Percentiles rank a stretch among this genome's conserved stretches.
Evolutionary conservation across 2,888 invertebrate species (phyloP).

Genomic region (Chrysomela aeneicollis): DNA sequence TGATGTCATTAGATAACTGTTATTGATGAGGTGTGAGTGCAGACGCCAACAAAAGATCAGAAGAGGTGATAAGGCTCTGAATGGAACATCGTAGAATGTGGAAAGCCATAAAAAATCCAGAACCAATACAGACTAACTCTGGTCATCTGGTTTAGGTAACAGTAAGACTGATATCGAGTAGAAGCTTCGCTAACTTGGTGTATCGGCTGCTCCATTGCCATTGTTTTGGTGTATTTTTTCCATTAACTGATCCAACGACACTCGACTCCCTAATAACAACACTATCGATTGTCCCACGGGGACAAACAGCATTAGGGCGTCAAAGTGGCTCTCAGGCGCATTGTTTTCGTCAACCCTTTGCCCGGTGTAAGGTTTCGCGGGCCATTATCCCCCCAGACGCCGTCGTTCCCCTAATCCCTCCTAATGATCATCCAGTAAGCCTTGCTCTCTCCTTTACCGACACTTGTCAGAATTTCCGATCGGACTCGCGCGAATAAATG

Average conservation of each 20-base stretch:
- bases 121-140: too few species aligned
- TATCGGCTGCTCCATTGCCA: background rate
- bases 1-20: too few species aligned
- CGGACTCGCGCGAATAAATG: slow-evolving; percentile 48
- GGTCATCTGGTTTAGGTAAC: too few species aligned
- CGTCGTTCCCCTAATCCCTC: slow-evolving; percentile 39
- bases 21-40: too few species aligned
- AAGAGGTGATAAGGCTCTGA: too few species aligned
- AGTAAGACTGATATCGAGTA: too few species aligned
- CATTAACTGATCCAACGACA: background rate
- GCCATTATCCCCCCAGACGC: slow-evolving; percentile 23
- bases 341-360: slow-evolving; percentile 54
- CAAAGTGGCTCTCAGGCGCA: slow-evolving; percentile 44
- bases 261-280: slow-evolving; percentile 4
- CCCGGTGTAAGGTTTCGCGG: slow-evolving; percentile 51
- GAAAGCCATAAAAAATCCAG: too few species aligned
- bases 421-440: slow-evolving; percentile 43
- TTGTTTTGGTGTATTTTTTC: background rate
- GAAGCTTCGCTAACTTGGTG: too few species aligned
- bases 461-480: slow-evolving; percentile 45
- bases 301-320: slow-evolving; percentile 44
- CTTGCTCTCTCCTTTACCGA: slow-evolving; percentile 33
- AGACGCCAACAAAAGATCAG: too few species aligned
- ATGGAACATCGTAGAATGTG: too few species aligned
- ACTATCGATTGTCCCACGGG: slow-evolving; percentile 17